Conservation (phyloP, 2,888 invertebrate genomes). For the Campopleginae sp. region DNA sequence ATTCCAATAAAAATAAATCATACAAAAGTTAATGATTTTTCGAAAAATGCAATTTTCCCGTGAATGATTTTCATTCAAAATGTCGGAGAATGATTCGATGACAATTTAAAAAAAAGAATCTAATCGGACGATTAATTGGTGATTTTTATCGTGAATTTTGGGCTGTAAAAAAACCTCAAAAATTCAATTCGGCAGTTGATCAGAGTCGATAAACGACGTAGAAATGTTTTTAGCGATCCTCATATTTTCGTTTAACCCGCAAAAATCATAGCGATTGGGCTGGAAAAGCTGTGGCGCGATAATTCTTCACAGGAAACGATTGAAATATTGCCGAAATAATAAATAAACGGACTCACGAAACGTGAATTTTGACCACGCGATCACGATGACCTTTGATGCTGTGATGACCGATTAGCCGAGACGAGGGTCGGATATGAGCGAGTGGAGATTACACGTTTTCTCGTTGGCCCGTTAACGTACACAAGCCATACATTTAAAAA, state of each 20-base stretch:
- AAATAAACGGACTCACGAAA: constrained; percentile 20
- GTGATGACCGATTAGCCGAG: constrained; percentile 59
- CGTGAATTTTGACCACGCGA: constrained; percentile 48
- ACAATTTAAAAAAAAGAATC: not conserved
- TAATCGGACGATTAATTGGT: not conserved
- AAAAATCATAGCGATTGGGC: not conserved
- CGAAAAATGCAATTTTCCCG: too few species aligned
- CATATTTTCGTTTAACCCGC: not conserved
- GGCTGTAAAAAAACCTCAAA: not conserved
- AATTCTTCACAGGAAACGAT: constrained; percentile 29
- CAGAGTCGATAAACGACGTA: not conserved
- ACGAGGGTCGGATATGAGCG: constrained; percentile 42
- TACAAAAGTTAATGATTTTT: too few species aligned
- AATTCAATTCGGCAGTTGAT: not conserved
- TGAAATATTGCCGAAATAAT: constrained; percentile 1
- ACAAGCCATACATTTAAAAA: not conserved
- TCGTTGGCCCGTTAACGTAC: constrained; percentile 51
- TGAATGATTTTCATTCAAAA: too few species aligned
- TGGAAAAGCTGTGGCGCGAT: not conserved
- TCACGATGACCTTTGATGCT: constrained; percentile 64
- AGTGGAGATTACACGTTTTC: constrained; percentile 51
- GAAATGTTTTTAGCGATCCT: not conserved
- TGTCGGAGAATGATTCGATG: not conserved
- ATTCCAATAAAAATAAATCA: too few species aligned
- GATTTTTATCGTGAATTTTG: not conserved